Percentiles rank a stretch among this genome's conserved stretches.
Evolutionary conservation across 2,797 vertebrate species (phyloP).

Genomic region (Poeciliopsis presidionis): DNA sequence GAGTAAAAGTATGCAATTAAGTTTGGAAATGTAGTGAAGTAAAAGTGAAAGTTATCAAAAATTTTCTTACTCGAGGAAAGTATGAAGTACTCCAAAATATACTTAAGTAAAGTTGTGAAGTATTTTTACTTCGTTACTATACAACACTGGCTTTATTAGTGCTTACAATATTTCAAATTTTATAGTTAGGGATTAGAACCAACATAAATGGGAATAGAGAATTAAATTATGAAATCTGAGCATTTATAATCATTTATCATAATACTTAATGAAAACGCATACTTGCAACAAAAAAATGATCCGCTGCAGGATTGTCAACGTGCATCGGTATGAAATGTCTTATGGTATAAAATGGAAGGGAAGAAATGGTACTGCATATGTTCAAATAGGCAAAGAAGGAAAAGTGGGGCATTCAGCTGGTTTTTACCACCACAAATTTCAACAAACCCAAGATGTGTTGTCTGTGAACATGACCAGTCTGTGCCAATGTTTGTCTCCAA

Average conservation of each 20-base stretch:
- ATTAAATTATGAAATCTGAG: background rate
- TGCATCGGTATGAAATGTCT: background rate
- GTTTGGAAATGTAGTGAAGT: no score
- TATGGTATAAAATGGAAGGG: background rate
- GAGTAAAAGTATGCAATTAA: no score
- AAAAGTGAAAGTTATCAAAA: no score
- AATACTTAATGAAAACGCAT: background rate
- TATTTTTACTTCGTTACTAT: no score
- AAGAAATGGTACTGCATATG: background rate
- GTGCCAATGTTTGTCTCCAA: conserved; percentile 37
- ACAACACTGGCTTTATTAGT: background rate
- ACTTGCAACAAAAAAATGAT: background rate
- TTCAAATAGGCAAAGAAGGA: background rate
- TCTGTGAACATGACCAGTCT: conserved; percentile 34
- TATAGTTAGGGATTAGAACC: background rate
- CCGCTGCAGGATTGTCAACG: background rate
- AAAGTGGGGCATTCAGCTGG: background rate
- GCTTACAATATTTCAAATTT: background rate
- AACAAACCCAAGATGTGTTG: conserved; percentile 1
- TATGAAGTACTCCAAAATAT: no score
- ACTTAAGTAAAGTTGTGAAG: no score
- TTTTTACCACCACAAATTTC: conserved; percentile 10
- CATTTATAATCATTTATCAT: background rate
- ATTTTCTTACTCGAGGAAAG: no score
- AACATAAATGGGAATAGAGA: background rate